Conservation (phyloP, 2,888 invertebrate genomes). For the Stenichneumon culpator region DNA sequence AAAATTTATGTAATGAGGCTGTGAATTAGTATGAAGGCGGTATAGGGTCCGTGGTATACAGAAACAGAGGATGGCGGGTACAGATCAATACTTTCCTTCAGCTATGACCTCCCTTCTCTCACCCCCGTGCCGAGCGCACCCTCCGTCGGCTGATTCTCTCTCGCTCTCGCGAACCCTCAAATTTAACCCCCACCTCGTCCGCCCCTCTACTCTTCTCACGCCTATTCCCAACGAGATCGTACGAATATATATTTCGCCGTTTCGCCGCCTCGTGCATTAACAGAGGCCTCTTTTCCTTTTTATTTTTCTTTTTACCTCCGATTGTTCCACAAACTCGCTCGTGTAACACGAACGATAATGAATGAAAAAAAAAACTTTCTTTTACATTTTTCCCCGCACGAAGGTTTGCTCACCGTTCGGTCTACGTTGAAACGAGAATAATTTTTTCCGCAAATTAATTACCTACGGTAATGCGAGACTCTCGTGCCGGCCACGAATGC, state of each 20-base stretch:
- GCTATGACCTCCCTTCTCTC: slow-evolving; percentile 80
- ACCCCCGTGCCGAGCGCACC: slow-evolving; percentile 73
- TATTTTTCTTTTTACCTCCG: slow-evolving; percentile 17
- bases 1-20: slow-evolving; percentile 70
- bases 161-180: slow-evolving; percentile 77
- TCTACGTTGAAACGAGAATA: slow-evolving; percentile 12
- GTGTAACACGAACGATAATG: slow-evolving; percentile 24
- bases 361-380: slow-evolving; percentile 38
- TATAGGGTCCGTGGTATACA: slow-evolving; percentile 76
- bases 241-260: slow-evolving; percentile 63
- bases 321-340: slow-evolving; percentile 52
- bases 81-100: slow-evolving; percentile 85
- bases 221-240: slow-evolving; percentile 65
- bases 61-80: slow-evolving; percentile 83
- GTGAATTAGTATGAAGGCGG: slow-evolving; percentile 79
- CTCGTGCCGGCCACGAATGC: not conserved
- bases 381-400: slow-evolving; percentile 20
- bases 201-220: slow-evolving; percentile 51
- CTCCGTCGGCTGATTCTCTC: slow-evolving; percentile 66
- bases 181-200: slow-evolving; percentile 73
- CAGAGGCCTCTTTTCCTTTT: slow-evolving; percentile 5
- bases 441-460: slow-evolving; percentile 7
- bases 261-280: slow-evolving; percentile 34
- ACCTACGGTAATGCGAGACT: not conserved
- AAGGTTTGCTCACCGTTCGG: slow-evolving; percentile 7